Evolutionary conservation across 2,888 invertebrate genomes (phyloP).

Genomic region (Drosophila ustulata): DNA sequence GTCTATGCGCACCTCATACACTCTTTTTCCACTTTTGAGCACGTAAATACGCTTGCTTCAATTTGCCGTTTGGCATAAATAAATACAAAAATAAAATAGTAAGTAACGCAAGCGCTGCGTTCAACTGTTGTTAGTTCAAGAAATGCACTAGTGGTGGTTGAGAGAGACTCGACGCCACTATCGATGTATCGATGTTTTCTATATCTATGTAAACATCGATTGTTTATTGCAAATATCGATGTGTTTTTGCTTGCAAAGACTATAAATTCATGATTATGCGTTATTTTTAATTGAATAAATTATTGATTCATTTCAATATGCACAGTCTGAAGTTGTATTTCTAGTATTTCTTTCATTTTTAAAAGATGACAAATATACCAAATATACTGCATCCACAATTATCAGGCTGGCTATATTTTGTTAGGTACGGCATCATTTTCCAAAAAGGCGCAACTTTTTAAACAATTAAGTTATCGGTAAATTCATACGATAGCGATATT

Average conservation of each 20-base stretch:
- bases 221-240: too few species aligned
- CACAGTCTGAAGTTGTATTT: too few species aligned
- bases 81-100: constrained; percentile 31
- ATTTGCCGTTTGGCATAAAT: constrained; percentile 34
- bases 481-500: too few species aligned
- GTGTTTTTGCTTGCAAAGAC: too few species aligned
- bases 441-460: background rate
- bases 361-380: background rate
- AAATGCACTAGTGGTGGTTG: background rate
- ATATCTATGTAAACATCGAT: too few species aligned
- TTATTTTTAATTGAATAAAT: too few species aligned
- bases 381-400: background rate
- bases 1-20: constrained; percentile 32
- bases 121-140: constrained; percentile 1
- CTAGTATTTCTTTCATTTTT: too few species aligned
- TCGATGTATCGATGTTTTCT: background rate
- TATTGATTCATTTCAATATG: too few species aligned
- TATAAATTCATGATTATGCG: too few species aligned
- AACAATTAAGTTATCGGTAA: too few species aligned
- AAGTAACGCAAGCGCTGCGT: constrained; percentile 47
- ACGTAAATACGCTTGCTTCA: constrained; percentile 35
- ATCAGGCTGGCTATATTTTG: background rate
- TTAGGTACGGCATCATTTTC: background rate
- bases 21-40: constrained; percentile 39
- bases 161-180: background rate